Conservation (phyloP, 2,797 vertebrate genomes). For the Rhinichthys osculus region DNA sequence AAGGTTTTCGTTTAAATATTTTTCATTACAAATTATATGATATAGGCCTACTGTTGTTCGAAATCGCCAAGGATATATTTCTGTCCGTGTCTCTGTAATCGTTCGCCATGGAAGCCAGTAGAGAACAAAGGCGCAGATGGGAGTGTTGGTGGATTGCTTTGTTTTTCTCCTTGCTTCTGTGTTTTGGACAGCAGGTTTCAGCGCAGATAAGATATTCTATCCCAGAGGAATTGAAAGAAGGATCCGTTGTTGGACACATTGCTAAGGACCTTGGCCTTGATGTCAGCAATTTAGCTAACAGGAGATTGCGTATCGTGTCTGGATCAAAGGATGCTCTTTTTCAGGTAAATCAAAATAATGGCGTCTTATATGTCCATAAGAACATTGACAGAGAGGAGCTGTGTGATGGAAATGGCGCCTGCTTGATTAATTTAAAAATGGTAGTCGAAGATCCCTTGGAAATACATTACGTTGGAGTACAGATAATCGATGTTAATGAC, state of each 20-base stretch:
- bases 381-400: constrained; percentile 77
- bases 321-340: constrained; percentile 69
- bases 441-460: constrained; percentile 79
- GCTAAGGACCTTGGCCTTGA: constrained; percentile 78
- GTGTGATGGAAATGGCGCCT: constrained; percentile 69
- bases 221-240: constrained; percentile 72
- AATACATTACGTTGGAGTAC: constrained; percentile 77
- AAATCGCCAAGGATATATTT: neutral
- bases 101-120: constrained; percentile 9
- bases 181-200: constrained; percentile 34
- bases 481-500: constrained; percentile 80
- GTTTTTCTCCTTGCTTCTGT: constrained; percentile 47
- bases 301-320: constrained; percentile 73
- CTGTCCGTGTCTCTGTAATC: neutral
- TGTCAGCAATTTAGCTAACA: constrained; percentile 67
- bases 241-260: constrained; percentile 72
- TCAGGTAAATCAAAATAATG: constrained; percentile 76
- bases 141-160: constrained; percentile 38
- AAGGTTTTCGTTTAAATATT: neutral
- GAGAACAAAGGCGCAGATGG: constrained; percentile 48
- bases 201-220: constrained; percentile 74
- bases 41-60: neutral
- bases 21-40: neutral
- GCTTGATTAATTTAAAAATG: constrained; percentile 76
- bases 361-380: constrained; percentile 73